Conservation (phyloP, 2,797 vertebrate genomes). For the Zalophus californianus region DNA sequence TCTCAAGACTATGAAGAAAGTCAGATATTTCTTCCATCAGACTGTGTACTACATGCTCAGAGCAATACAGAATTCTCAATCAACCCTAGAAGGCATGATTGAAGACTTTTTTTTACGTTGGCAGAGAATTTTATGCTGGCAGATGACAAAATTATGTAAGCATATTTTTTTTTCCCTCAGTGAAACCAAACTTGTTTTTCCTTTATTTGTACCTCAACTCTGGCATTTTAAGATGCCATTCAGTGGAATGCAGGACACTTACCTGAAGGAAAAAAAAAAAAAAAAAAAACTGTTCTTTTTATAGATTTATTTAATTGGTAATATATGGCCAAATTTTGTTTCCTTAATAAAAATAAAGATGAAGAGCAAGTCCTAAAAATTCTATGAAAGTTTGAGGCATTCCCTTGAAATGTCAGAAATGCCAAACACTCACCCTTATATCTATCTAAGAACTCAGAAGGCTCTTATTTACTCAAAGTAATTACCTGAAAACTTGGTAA, state of each 20-base stretch:
- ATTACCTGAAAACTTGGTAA: constrained; percentile 68
- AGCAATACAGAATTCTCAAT: not conserved
- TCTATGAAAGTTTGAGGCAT: not conserved
- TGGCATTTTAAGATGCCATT: not conserved
- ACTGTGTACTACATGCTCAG: rapidly evolving
- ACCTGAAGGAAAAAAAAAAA: not conserved
- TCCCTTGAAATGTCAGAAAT: constrained; percentile 58
- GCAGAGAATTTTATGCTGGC: not conserved
- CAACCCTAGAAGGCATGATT: not conserved
- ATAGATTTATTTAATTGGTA: not conserved
- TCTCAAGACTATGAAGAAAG: not conserved
- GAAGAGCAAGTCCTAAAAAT: not conserved
- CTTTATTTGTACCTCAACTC: not conserved
- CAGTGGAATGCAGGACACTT: not conserved
- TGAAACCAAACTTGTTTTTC: not conserved
- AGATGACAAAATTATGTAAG: not conserved
- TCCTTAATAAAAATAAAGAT: not conserved
- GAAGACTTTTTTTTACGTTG: not conserved
- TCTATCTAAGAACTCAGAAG: not conserved
- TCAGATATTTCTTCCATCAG: not conserved
- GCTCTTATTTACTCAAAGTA: constrained; percentile 32
- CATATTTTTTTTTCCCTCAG: not conserved
- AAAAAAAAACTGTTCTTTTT: not conserved
- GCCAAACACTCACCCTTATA: not conserved
- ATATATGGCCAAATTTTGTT: not conserved